phyloP scores from a whole-genome alignment of 2,797 vertebrate species.

The Danio tinwini region DNA sequence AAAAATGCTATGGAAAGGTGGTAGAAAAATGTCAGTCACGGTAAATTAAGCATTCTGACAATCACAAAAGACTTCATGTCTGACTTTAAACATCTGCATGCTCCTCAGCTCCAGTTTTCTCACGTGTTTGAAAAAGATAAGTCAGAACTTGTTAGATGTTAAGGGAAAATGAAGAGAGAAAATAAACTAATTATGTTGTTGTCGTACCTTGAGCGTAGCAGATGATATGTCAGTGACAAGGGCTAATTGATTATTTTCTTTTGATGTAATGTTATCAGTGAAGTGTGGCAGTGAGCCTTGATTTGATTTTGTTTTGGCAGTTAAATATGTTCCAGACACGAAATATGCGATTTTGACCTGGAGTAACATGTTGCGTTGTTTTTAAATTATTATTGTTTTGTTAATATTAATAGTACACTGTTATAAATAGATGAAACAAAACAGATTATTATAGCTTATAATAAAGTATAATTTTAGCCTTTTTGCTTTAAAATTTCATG shows the following conservation, averaged over 20 bases:
- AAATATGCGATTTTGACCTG: not conserved
- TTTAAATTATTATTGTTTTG: not conserved
- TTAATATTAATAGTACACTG: not conserved
- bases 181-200: conserved; percentile 33
- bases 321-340: conserved; percentile 23
- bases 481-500: too few species aligned
- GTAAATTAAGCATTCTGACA: conserved; percentile 69
- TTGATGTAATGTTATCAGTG: conserved; percentile 27
- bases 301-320: conserved; percentile 34
- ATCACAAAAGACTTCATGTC: conserved; percentile 62
- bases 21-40: conserved; percentile 66
- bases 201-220: not conserved
- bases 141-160: conserved; percentile 67
- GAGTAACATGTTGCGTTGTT: not conserved
- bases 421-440: too few species aligned
- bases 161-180: conserved; percentile 31
- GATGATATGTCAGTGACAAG: conserved; percentile 12
- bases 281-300: not conserved
- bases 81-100: conserved; percentile 61
- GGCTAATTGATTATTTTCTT: conserved; percentile 34
- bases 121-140: conserved; percentile 67
- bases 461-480: too few species aligned
- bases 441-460: too few species aligned
- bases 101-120: conserved; percentile 59
- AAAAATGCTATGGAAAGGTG: conserved; percentile 48